Evolutionary conservation across 2,113 vertebrate genomes (phyloP), one percentile per base, ranked within the genome.

Genomic region (Pterocles orientalis): DNA sequence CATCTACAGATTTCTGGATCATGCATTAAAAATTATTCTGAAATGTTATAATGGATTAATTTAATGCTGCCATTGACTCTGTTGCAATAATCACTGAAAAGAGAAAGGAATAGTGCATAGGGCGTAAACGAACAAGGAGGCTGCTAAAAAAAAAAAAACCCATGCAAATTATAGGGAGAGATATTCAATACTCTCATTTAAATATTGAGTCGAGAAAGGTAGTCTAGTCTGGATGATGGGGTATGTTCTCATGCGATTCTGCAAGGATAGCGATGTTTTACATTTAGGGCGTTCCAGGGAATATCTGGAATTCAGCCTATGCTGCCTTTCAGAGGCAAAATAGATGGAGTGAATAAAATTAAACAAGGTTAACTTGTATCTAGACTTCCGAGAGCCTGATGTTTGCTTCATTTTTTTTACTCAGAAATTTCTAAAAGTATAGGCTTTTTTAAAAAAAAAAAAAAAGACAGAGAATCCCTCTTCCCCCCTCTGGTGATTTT

Each of bases 401-500:
- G 77, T 95, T 93, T 91, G 9, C 78, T 90, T 79, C 28, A 12
- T 53, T 82, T 90, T 86, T 78, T 86, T 78, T n/a, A 87, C 82
- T 54, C 62, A 83, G 57, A 88, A 64, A 75, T 92, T 89, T 94
- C 65, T 82, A 53, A 94, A 91, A 80, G 39, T 50, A 15, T n/a
- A 33, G 47, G 57, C 10, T 92, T 90, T 83, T 34, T 39, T 5
- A 7, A 10, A 33, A 56, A 68, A 54, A 33, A 70, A 56, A 68
- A 54, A 33, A 70, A 88, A 82, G 70, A 58, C 70, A 80, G 82
- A 69, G 62, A 93, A 90, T 81, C 61, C 51, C 95, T 93, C 85
- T 95, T 88, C 69, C 71, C 43, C 62, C 53, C 85, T 75, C 91
- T 80, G 94, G 81, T 95, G 91, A 94, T 96, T 95, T 94, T 92